These are phyloP conservation scores for Ceratina japonica DNA, from an alignment of 1,140 invertebrate genomes.

Conservation along the genomic window DNA sequence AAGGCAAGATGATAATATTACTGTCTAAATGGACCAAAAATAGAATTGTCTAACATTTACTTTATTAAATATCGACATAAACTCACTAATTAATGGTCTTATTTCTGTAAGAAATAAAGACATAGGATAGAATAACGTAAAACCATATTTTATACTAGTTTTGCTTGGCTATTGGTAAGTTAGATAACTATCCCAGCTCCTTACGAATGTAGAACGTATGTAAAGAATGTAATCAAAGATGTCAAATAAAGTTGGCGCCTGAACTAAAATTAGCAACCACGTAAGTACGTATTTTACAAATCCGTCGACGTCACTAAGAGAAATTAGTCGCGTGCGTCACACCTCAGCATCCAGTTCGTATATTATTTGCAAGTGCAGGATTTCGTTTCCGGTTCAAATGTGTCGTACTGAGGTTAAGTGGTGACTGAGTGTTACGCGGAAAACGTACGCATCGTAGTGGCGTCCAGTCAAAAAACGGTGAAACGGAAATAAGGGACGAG, in stretches of 20 bases:
- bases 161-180: no score
- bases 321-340: constrained; percentile 12
- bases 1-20: no score
- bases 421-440: constrained; percentile 65
- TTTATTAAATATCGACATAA: no score
- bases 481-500: constrained; percentile 6
- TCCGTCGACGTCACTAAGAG: constrained; percentile 10
- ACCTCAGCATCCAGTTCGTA: constrained; percentile 4
- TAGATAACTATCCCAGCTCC: no score
- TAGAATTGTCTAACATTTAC: no score
- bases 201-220: no score
- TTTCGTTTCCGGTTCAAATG: constrained; percentile 41
- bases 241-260: not conserved
- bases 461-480: not conserved
- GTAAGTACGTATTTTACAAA: constrained; percentile 20
- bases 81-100: no score
- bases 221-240: not conserved
- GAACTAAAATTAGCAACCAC: constrained; percentile 29
- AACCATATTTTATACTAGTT: no score
- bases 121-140: no score
- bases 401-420: constrained; percentile 54
- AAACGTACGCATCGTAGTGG: constrained; percentile 40
- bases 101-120: no score
- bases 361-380: constrained; percentile 23
- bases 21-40: no score